phyloP scores from a whole-genome alignment of 2,113 vertebrate species.

The Notarius quadriscutis region DNA sequence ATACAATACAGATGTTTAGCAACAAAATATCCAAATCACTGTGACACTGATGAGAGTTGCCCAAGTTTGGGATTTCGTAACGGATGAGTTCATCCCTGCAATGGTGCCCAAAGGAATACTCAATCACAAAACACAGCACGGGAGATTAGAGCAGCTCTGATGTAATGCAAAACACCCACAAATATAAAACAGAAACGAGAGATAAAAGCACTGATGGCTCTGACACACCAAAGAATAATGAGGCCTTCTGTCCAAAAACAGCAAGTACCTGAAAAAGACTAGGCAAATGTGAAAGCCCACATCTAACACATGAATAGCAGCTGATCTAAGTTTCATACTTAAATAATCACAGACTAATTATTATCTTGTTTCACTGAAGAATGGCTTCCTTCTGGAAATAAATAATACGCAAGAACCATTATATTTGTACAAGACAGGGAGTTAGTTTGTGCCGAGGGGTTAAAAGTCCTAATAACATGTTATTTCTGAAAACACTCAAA shows the following conservation, averaged over 20 bases:
- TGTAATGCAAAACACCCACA: neutral
- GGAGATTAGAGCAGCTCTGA: slow-evolving; percentile 9
- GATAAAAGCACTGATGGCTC: neutral
- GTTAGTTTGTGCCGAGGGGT: slow-evolving; percentile 11
- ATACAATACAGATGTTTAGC: neutral
- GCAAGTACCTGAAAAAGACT: neutral
- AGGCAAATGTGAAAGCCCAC: neutral
- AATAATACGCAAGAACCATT: slow-evolving; percentile 23
- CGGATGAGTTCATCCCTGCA: slow-evolving; percentile 19
- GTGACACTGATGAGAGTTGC: slow-evolving; percentile 10
- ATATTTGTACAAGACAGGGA: slow-evolving; percentile 18
- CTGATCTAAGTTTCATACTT: slow-evolving; percentile 13
- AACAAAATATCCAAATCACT: neutral
- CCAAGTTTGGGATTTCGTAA: slow-evolving; percentile 18
- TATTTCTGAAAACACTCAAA: slow-evolving; percentile 40
- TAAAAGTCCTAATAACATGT: slow-evolving; percentile 40
- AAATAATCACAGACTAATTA: slow-evolving; percentile 49
- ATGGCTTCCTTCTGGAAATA: slow-evolving; percentile 41
- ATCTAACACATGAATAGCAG: slow-evolving; percentile 13
- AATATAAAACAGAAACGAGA: neutral
- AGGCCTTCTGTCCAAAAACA: slow-evolving; percentile 19
- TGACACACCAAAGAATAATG: neutral
- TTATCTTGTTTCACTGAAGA: slow-evolving; percentile 42
- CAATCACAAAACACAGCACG: slow-evolving; percentile 5
- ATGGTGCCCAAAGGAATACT: neutral